Percentiles rank a stretch among this genome's conserved stretches.
Conservation (phyloP, 64 coral and sea anemone genomes). For the Montipora sp. region DNA sequence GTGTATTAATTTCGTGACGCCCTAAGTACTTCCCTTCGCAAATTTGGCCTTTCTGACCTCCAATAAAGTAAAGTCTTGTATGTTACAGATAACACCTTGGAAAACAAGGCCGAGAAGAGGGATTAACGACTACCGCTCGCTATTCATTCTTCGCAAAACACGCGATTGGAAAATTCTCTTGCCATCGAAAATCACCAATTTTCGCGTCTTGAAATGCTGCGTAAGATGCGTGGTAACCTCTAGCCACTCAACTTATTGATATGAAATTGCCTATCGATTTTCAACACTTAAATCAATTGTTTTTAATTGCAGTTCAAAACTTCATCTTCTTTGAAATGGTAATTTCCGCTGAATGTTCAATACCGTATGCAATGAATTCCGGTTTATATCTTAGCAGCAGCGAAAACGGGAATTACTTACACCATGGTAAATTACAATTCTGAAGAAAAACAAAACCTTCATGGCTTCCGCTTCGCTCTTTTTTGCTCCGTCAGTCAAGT, state of each 20-base stretch:
- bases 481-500: not conserved
- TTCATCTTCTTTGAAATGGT: slow-evolving; percentile 34
- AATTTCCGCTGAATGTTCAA: slow-evolving; percentile 25
- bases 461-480: slow-evolving; percentile 1
- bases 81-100: slow-evolving; percentile 41
- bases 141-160: slow-evolving; percentile 37
- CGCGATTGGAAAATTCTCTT: slow-evolving; percentile 36
- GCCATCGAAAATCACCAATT: not conserved
- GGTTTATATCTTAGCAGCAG: slow-evolving; percentile 26
- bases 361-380: not conserved
- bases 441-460: slow-evolving; percentile 5
- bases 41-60: slow-evolving; percentile 31
- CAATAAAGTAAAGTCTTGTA: slow-evolving; percentile 39
- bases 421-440: slow-evolving; percentile 43
- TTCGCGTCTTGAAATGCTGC: not conserved
- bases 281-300: slow-evolving; percentile 55
- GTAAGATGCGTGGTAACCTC: not conserved
- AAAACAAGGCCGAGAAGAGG: slow-evolving; percentile 44
- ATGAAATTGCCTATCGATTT: slow-evolving; percentile 26
- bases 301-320: slow-evolving; percentile 66
- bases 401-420: slow-evolving; percentile 30
- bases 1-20: slow-evolving; percentile 36
- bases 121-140: slow-evolving; percentile 38
- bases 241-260: slow-evolving; percentile 4
- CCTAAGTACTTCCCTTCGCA: slow-evolving; percentile 3